Conservation (phyloP, 2,888 invertebrate species). For the Steinernema carpocapsae region DNA sequence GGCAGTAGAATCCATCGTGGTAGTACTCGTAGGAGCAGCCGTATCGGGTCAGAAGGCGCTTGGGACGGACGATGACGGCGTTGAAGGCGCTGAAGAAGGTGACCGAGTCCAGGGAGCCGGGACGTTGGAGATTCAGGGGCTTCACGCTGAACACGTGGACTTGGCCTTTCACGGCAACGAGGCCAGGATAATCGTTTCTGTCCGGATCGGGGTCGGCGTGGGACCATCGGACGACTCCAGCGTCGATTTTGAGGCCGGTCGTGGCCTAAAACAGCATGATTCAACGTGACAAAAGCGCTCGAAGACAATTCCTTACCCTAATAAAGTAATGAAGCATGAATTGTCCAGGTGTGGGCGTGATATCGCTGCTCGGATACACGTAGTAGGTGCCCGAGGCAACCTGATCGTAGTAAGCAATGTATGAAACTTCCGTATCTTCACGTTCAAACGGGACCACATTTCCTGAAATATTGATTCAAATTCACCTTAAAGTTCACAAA, state of each 20-base stretch:
- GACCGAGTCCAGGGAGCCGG: neutral
- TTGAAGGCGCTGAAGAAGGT: neutral
- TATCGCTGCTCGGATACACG: neutral
- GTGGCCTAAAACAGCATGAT: neutral
- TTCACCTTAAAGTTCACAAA: too few relatives aligned
- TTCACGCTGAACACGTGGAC: neutral
- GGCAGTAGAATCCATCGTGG: constrained; percentile 49
- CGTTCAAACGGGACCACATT: neutral
- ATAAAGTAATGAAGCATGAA: neutral
- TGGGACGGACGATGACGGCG: constrained; percentile 38
- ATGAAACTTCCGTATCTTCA: neutral
- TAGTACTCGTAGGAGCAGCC: constrained; percentile 53
- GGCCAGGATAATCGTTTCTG: neutral
- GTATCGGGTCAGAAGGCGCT: constrained; percentile 45
- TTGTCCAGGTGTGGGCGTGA: neutral
- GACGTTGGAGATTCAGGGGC: neutral
- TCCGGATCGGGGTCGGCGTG: neutral
- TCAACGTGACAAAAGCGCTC: neutral
- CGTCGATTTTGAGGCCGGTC: neutral
- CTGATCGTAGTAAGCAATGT: neutral
- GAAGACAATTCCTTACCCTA: neutral
- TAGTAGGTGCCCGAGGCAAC: constrained; percentile 15
- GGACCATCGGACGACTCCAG: neutral
- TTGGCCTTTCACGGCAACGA: neutral
- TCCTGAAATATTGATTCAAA: neutral